Conservation (phyloP, 2,797 vertebrate genomes). For the Pseudomugil tenellus region DNA sequence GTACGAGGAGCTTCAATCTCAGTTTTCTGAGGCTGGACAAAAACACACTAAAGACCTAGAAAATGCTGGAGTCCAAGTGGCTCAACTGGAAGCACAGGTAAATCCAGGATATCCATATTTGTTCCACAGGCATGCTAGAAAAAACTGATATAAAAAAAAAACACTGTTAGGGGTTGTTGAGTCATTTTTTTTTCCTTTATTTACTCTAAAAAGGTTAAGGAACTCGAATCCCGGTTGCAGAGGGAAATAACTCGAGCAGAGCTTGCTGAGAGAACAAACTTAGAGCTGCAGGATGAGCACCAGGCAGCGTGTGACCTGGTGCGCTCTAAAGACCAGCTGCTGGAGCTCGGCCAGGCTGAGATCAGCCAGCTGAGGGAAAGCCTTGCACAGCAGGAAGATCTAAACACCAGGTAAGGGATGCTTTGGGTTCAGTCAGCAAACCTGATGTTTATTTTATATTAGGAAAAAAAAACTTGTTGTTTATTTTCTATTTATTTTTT, state of each 20-base stretch:
- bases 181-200: neutral
- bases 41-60: constrained; percentile 88
- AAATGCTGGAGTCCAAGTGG: constrained; percentile 81
- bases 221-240: constrained; percentile 79
- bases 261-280: constrained; percentile 77
- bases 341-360: constrained; percentile 65
- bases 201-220: constrained; percentile 70
- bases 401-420: constrained; percentile 50
- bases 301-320: constrained; percentile 78
- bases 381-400: constrained; percentile 67
- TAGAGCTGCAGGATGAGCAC: constrained; percentile 77
- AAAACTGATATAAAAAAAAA: neutral
- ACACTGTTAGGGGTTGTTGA: neutral
- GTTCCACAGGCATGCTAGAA: neutral
- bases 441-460: neutral
- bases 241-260: constrained; percentile 74
- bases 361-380: constrained; percentile 73
- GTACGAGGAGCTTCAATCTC: constrained; percentile 76
- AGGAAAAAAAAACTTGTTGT: too few species aligned
- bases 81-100: constrained; percentile 80
- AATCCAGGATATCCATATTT: neutral
- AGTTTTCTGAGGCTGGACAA: constrained; percentile 75
- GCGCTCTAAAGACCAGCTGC: constrained; percentile 74
- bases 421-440: neutral
- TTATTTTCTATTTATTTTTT: constrained; percentile 1